Base-by-base conservation (phyloP, 2,113 vertebrate species). In the Semicossyphus pulcher region DNA sequence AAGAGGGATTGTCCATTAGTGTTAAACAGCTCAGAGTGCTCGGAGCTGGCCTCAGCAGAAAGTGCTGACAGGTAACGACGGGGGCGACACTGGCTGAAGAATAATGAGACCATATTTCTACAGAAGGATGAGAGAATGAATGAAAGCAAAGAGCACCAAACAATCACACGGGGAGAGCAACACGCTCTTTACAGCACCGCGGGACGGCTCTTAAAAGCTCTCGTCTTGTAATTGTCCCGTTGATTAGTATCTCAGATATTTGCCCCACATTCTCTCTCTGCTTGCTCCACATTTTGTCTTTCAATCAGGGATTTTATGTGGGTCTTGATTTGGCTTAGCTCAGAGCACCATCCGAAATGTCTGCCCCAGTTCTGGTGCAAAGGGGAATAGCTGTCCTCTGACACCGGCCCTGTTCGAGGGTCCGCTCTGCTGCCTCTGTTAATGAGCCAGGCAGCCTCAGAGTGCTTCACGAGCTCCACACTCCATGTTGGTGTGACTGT, bases 1-100 rank as follows among this genome's bases (percentile, higher is more conserved):
- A 80, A 85, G 89, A 86, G 54, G 63, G 53, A 87, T 88, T 58
- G 84, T 86, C 86, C 77, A 86, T 93, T 87, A 86, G 72, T 71
- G 83, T 87, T 89, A 61, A 88, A 85, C 86, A 79, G 86, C 83
- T 84, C 51, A 25, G 21, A 45, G 84, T 63, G 56, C 9, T 54
- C 63, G 12, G 37, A 58, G 72, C 84, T 77, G 49, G 80, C 51
- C 67, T 91, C 91, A 86, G 91, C 89, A 80, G 52, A 89, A 86
- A 78, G 41, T n/a, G n/a, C 75, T 87, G 87, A 86, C 83, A 84
- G 84, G 84, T 80, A 76, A 78, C 84, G 29, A 53, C 60, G 36
- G 80, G 68, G 68, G 80, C 63, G 81, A 81, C 70, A 64, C 25
- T 67, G 66, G 79, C 82, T 39, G 44, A 62, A 67, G 80, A 91